These are phyloP conservation scores for Campylomormyrus numenius DNA, from an alignment of 2,113 vertebrate genomes.

Conservation along the genomic window DNA sequence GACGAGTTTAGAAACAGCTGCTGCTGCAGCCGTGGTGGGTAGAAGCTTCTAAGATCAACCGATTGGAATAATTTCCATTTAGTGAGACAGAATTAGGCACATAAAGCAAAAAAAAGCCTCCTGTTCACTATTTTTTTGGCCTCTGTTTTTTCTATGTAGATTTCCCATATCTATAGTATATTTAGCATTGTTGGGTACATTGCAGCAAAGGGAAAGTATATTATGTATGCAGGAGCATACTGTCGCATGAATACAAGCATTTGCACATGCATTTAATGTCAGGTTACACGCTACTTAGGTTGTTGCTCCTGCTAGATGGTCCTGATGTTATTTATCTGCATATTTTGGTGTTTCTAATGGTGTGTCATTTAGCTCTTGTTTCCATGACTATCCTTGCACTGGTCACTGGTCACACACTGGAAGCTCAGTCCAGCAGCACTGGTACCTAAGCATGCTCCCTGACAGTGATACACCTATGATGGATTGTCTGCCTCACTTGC, in stretches of 20 bases:
- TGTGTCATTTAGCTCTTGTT: neutral
- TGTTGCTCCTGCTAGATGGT: neutral
- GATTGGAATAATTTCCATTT: slow-evolving; percentile 2
- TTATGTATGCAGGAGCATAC: neutral
- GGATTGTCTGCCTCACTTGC: neutral
- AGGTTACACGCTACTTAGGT: neutral
- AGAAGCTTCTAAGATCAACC: neutral
- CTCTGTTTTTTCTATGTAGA: neutral
- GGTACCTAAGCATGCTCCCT: neutral
- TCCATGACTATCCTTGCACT: neutral
- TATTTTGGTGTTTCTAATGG: neutral
- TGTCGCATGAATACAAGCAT: neutral
- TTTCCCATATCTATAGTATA: neutral
- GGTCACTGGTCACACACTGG: neutral
- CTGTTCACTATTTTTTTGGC: neutral
- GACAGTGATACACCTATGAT: neutral
- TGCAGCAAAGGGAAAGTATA: neutral
- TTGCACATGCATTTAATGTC: neutral
- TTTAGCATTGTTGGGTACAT: neutral
- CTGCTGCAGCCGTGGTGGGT: neutral
- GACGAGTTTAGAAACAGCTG: slow-evolving; percentile 6
- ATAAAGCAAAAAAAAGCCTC: neutral
- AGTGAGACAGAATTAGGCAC: slow-evolving; percentile 7
- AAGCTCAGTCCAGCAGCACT: neutral
- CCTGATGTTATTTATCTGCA: neutral